A percentile compares a stretch with the other conserved stretches of the same genome.
Evolutionary conservation across 2,797 vertebrate genomes (phyloP).

Genomic region (Eulemur coronatus): DNA sequence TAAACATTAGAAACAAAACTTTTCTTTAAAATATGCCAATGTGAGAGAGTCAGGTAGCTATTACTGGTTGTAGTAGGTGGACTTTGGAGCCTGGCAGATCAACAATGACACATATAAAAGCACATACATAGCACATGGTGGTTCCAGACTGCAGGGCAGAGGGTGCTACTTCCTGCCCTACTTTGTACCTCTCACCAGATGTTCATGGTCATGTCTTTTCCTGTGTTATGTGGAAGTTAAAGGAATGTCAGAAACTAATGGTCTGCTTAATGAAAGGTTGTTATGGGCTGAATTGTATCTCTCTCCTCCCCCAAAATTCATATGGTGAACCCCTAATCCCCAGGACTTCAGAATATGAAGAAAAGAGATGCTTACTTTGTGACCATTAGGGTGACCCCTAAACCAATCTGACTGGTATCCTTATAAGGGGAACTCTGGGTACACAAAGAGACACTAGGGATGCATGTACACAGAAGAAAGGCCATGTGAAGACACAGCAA

Average conservation of each 20-base stretch:
- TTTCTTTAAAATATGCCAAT: background rate
- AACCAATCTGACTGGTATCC: background rate
- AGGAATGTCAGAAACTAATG: background rate
- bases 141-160: background rate
- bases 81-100: background rate
- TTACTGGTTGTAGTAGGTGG: background rate
- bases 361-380: background rate
- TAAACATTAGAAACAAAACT: constrained; percentile 21
- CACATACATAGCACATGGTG: background rate
- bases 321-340: background rate
- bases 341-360: background rate
- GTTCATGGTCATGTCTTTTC: background rate
- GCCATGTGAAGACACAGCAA: background rate
- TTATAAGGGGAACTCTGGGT: background rate
- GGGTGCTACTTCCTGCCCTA: background rate
- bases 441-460: background rate
- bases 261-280: background rate
- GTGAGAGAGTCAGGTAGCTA: background rate
- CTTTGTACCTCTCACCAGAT: background rate
- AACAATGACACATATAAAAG: background rate
- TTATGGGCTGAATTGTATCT: background rate
- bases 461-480: background rate
- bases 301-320: background rate
- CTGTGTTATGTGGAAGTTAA: background rate
- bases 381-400: background rate